A percentile compares a stretch with the other conserved stretches of the same genome.
These are phyloP conservation scores for Callocephalon fimbriatum DNA, from an alignment of 2,113 vertebrate genomes.

Conservation along the genomic window DNA sequence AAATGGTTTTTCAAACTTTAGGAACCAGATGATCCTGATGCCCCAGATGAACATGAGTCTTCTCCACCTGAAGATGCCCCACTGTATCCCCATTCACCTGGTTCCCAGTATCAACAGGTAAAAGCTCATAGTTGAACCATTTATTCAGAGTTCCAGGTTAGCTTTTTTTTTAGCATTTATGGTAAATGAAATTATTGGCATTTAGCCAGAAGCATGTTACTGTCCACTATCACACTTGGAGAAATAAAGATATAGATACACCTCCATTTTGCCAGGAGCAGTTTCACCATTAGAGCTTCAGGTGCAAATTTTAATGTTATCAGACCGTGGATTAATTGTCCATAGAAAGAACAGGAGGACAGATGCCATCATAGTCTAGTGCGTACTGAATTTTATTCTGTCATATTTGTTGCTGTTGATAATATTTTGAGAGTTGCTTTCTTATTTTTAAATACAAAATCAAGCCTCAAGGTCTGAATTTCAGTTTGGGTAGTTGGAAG, in stretches of 20 bases:
- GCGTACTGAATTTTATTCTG: not conserved
- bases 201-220: not conserved
- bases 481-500: not conserved
- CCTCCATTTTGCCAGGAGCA: not conserved
- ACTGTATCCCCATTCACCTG: conserved; percentile 95
- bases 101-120: conserved; percentile 97
- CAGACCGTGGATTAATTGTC: not conserved
- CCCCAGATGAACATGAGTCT: conserved; percentile 95
- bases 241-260: not conserved
- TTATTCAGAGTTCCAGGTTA: not conserved
- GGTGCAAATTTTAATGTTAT: not conserved
- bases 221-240: not conserved
- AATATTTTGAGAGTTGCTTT: not conserved
- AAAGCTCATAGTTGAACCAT: not conserved
- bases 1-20: conserved; percentile 63
- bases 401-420: not conserved
- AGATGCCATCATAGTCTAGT: not conserved
- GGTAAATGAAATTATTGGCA: not conserved
- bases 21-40: conserved; percentile 98
- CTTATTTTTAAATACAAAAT: not conserved
- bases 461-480: not conserved
- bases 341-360: not conserved
- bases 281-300: not conserved
- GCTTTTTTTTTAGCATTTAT: not conserved
- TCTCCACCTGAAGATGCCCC: conserved; percentile 98